Evolutionary conservation across 2,888 invertebrate genomes (phyloP), one percentile per base, ranked within the genome.

Genomic region (Coremacera marginata): DNA sequence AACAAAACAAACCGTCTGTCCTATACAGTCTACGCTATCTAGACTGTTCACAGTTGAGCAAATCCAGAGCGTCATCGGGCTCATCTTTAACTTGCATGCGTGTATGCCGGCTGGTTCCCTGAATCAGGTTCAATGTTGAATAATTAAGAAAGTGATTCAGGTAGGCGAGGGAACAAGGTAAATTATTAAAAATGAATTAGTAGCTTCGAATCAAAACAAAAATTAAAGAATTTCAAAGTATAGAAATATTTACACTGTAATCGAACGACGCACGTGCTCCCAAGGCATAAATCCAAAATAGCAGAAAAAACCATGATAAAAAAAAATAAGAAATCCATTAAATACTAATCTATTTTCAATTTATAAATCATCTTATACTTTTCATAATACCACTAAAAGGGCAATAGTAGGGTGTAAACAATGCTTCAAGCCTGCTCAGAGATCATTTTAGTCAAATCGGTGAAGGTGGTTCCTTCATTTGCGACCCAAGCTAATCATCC

Each of bases 181-280:
- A 85, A 86, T 86, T 85, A 88, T 88, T 86, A 86, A 88, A 86
- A 86, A 87, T 82, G 84, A 84, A 86, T 88, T 88, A 86, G 87
- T 85, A 82, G 82, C 84, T 84, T 82, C 82, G 82, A 68, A 78
- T 74, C 74, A 74, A 67, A 74, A 74, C 55, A 37, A 55, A 82
- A 82, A 84, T 86, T 84, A 68, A 75, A 75, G 83, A 74, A 80
- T 67, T 78, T 76, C 27, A 22, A 57, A 55, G 19, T 34, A 55
- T 5, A 49, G 14, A 49, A 44, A 62, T 14, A 62, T 62, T 31
- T 73, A 49, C 49, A 55, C 31, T n/a, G 55, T n/a, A 8, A 70
- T 31, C 37, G 25, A 11, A 25, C 78, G 78, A 83, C 83, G 82
- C 83, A 85, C 85, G 82, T 85, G 84, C 84, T 86, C 76, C 80